phyloP scores from a whole-genome alignment of 2,797 vertebrate species.

The Heliangelus exortis region DNA sequence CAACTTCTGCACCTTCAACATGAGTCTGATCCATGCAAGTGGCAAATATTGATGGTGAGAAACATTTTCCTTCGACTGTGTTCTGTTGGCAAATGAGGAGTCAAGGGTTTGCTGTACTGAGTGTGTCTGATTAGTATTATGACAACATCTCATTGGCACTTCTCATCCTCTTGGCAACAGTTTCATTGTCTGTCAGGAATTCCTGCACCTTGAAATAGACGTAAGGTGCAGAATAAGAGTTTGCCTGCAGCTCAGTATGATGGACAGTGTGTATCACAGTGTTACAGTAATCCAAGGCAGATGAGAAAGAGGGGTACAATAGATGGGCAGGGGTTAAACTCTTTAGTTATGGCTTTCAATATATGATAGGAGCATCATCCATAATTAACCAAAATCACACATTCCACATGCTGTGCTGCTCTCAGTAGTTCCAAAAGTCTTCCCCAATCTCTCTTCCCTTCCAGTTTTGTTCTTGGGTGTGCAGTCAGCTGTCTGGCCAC shows the following conservation, averaged over 20 bases:
- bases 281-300: background rate
- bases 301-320: background rate
- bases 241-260: background rate
- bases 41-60: background rate
- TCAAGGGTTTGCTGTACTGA: background rate
- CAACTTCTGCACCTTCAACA: background rate
- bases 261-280: background rate
- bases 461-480: background rate
- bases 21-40: background rate
- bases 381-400: background rate
- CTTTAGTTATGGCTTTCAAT: background rate
- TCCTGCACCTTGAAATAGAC: background rate
- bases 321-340: background rate
- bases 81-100: background rate
- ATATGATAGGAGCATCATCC: background rate
- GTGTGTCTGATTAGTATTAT: background rate
- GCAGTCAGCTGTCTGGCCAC: background rate
- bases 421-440: background rate
- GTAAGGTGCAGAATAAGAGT: background rate
- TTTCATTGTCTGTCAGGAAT: background rate
- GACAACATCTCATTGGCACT: background rate
- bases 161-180: background rate
- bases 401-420: background rate
- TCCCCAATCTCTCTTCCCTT: background rate
- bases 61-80: background rate